Percentiles rank a stretch among this genome's conserved stretches.
These are phyloP conservation scores for Actenoides hombroni DNA, from an alignment of 2,113 vertebrate genomes.

Conservation along the genomic window DNA sequence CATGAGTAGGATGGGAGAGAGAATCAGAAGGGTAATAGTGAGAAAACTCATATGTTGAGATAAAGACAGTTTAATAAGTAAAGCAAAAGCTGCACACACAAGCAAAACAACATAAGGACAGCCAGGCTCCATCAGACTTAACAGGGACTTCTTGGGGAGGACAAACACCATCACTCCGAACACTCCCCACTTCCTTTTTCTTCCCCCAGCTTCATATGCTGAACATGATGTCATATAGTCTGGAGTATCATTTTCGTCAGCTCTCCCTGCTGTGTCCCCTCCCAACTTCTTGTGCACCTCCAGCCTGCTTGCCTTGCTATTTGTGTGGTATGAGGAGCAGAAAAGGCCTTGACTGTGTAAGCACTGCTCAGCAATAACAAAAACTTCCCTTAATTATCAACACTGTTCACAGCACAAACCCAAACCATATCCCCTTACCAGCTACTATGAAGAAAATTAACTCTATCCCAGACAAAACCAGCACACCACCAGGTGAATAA, in stretches of 20 bases:
- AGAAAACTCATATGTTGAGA: not conserved
- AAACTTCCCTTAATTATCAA: not conserved
- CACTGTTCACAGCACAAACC: not conserved
- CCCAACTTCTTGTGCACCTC: not conserved
- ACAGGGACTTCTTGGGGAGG: not conserved
- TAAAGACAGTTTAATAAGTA: not conserved
- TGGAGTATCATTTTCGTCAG: not conserved
- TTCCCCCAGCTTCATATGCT: not conserved
- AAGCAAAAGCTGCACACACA: not conserved
- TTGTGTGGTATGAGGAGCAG: not conserved
- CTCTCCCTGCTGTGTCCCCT: not conserved
- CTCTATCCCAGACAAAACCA: not conserved
- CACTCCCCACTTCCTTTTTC: not conserved
- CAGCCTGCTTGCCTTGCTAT: not conserved
- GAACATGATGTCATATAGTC: not conserved
- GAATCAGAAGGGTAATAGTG: not conserved
- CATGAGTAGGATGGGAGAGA: not conserved
- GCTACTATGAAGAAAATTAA: not conserved
- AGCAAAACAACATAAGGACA: not conserved
- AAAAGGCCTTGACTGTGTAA: not conserved
- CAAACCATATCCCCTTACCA: not conserved
- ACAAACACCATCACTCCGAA: not conserved
- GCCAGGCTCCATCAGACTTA: not conserved
- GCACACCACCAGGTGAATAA: not conserved
- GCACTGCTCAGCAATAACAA: not conserved